A percentile compares a stretch with the other conserved stretches of the same genome.
These are phyloP conservation scores for Globodera ellingtonae DNA, from an alignment of 1,140 invertebrate genomes.

Conservation along the genomic window DNA sequence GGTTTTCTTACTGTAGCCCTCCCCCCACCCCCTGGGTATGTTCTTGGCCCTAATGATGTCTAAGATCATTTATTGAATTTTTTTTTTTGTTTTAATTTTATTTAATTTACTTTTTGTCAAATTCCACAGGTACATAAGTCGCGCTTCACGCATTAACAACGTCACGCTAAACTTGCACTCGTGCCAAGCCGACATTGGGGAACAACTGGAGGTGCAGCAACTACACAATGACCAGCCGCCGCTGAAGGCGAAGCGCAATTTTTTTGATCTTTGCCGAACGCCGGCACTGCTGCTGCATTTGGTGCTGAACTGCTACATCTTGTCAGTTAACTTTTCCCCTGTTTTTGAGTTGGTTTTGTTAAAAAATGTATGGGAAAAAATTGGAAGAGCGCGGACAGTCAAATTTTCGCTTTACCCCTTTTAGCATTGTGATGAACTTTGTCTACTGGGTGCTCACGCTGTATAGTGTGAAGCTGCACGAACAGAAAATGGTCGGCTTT, in stretches of 20 bases:
- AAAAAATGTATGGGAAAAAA: too few species aligned
- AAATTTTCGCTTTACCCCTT: background rate
- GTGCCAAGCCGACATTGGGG: slow-evolving; percentile 29
- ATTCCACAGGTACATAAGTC: slow-evolving; percentile 31
- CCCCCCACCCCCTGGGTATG: too few species aligned
- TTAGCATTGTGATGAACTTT: slow-evolving; percentile 49
- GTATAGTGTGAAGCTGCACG: slow-evolving; percentile 51
- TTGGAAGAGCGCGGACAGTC: too few species aligned
- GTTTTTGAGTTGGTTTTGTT: too few species aligned
- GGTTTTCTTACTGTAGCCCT: too few species aligned
- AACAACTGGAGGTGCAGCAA: background rate
- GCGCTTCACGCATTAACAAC: slow-evolving; percentile 38
- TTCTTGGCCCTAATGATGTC: too few species aligned
- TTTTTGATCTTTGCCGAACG: slow-evolving; percentile 46
- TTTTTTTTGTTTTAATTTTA: background rate
- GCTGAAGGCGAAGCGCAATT: slow-evolving; percentile 15
- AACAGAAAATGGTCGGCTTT: slow-evolving; percentile 54
- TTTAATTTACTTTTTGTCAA: too few species aligned
- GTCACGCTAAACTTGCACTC: slow-evolving; percentile 37
- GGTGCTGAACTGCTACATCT: slow-evolving; percentile 51
- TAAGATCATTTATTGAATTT: too few species aligned
- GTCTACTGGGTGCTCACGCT: slow-evolving; percentile 51
- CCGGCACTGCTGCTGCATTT: slow-evolving; percentile 43
- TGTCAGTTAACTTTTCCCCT: slow-evolving; percentile 29
- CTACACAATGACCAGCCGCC: background rate